These are phyloP conservation scores for Drosophila kepulauana DNA, from an alignment of 1,140 invertebrate species.

Conservation along the genomic window DNA sequence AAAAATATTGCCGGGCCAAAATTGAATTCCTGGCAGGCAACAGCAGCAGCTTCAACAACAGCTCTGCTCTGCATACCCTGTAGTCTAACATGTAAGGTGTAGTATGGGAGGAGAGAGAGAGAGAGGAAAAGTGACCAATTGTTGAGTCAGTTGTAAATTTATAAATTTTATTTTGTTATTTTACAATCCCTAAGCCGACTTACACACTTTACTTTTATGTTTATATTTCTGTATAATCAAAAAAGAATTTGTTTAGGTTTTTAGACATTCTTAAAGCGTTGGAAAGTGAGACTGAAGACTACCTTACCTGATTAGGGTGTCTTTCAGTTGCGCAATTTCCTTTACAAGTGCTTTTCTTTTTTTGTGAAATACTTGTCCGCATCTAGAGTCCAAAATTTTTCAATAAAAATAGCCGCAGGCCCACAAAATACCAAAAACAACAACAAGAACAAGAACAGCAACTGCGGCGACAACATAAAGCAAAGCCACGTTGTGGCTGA, in stretches of 20 bases:
- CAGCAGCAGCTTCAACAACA: conserved; percentile 18
- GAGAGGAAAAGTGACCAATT: no score
- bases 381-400: conserved; percentile 51
- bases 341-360: neutral
- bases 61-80: conserved; percentile 21
- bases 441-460: neutral
- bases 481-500: conserved; percentile 13
- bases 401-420: conserved; percentile 63
- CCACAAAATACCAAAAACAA: conserved; percentile 7
- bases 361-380: neutral
- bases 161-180: no score
- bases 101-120: neutral
- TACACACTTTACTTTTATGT: no score
- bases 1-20: conserved; percentile 56
- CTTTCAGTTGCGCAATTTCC: neutral
- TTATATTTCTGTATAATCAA: no score
- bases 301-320: neutral
- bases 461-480: neutral
- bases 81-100: neutral
- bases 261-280: neutral
- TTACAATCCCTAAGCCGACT: no score
- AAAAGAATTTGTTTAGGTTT: no score
- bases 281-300: no score
- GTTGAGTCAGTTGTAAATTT: no score
- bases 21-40: conserved; percentile 60